These are phyloP conservation scores for Oryzias celebensis DNA, from an alignment of 2,113 vertebrate genomes.

Conservation along the genomic window DNA sequence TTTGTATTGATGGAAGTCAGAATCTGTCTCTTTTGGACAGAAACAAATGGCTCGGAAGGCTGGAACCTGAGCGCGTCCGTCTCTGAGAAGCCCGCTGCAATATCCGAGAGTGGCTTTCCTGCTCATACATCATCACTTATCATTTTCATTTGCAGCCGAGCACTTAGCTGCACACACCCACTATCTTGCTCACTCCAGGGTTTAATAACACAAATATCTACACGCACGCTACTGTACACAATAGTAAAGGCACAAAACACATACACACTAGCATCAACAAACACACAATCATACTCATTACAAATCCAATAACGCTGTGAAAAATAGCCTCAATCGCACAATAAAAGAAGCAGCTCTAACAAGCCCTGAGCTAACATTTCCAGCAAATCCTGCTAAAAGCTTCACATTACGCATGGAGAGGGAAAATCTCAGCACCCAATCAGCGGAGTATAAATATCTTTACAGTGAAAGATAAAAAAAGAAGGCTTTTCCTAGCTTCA, in stretches of 20 bases:
- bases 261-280: background rate
- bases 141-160: slow-evolving; percentile 45
- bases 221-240: slow-evolving; percentile 19
- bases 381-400: slow-evolving; percentile 37
- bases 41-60: slow-evolving; percentile 29
- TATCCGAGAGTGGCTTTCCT: slow-evolving; percentile 33
- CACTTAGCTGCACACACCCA: slow-evolving; percentile 30
- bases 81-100: slow-evolving; percentile 31
- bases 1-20: slow-evolving; percentile 41
- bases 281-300: slow-evolving; percentile 46
- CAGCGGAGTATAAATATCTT: background rate
- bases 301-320: slow-evolving; percentile 60
- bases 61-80: slow-evolving; percentile 20
- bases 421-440: slow-evolving; percentile 17
- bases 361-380: slow-evolving; percentile 49
- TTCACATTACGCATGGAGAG: slow-evolving; percentile 13
- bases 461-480: slow-evolving; percentile 52
- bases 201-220: slow-evolving; percentile 52
- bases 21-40: slow-evolving; percentile 29
- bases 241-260: background rate
- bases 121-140: slow-evolving; percentile 54
- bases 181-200: slow-evolving; percentile 40
- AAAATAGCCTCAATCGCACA: slow-evolving; percentile 53
- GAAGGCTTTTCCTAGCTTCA: slow-evolving; percentile 24
- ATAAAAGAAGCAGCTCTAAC: slow-evolving; percentile 49